A percentile compares a stretch with the other conserved stretches of the same genome.
These are phyloP conservation scores for Anarrhichthys ocellatus DNA, from an alignment of 2,113 vertebrate genomes.

Conservation along the genomic window DNA sequence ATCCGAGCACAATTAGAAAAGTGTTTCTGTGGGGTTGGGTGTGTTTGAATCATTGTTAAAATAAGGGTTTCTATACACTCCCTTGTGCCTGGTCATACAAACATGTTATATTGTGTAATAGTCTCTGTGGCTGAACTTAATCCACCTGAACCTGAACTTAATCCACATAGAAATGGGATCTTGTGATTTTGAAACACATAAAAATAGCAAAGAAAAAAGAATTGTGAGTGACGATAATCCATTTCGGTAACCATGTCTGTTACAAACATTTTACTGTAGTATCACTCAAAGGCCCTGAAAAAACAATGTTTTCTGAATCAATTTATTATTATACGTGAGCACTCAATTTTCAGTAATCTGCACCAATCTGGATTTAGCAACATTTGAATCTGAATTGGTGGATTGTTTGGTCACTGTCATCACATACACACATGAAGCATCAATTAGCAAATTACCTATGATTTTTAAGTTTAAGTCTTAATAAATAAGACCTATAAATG, in stretches of 20 bases:
- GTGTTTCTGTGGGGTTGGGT: constrained; percentile 16
- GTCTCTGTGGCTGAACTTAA: constrained; percentile 26
- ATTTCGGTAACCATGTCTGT: constrained; percentile 2
- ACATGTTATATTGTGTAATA: constrained; percentile 38
- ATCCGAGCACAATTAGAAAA: constrained; percentile 47
- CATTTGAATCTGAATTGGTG: not conserved
- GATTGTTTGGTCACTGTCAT: constrained; percentile 5
- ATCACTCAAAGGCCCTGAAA: not conserved
- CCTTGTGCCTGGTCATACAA: constrained; percentile 28
- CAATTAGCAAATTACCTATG: not conserved
- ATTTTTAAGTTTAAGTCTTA: not conserved
- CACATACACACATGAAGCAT: not conserved
- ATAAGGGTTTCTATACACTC: constrained; percentile 35
- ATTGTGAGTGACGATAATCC: not conserved
- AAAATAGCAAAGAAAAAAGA: not conserved
- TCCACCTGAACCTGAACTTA: constrained; percentile 8
- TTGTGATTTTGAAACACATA: not conserved
- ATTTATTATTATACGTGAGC: not conserved
- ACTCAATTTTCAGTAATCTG: not conserved
- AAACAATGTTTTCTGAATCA: not conserved
- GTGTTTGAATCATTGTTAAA: constrained; percentile 58
- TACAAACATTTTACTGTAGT: not conserved
- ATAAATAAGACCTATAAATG: not conserved
- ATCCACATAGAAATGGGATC: not conserved
- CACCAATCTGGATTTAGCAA: not conserved